Percentiles rank a stretch among this genome's conserved stretches.
phyloP scores from a whole-genome alignment of 2,797 vertebrate species.

The Eidolon dupreanum region DNA sequence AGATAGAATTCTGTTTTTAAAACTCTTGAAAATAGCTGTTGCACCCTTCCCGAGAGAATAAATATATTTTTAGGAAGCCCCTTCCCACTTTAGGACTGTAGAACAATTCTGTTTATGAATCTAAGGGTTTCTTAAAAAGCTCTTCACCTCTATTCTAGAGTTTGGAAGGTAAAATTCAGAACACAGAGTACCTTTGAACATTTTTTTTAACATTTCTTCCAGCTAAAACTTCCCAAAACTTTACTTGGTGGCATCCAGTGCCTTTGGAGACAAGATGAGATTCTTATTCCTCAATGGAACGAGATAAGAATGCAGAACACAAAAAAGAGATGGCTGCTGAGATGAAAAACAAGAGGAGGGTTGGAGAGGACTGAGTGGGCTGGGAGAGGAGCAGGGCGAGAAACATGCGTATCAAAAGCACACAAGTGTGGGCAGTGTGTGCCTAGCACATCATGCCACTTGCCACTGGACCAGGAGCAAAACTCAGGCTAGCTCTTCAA shows the following conservation, averaged over 20 bases:
- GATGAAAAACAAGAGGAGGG: not conserved
- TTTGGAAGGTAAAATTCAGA: conserved; percentile 54
- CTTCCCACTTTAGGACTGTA: conserved; percentile 28
- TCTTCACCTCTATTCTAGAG: not conserved
- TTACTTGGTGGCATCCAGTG: not conserved
- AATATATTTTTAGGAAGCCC: not conserved
- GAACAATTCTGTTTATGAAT: conserved; percentile 15
- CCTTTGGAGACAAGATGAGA: not conserved
- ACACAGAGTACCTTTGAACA: conserved; percentile 47
- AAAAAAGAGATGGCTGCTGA: not conserved
- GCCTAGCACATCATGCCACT: not conserved
- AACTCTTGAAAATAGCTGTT: conserved; percentile 52
- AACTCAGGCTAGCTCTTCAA: conserved; percentile 60
- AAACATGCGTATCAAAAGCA: not conserved
- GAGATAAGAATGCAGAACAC: conserved; percentile 43
- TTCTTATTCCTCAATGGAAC: not conserved
- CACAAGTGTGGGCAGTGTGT: not conserved
- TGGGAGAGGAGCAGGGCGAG: not conserved
- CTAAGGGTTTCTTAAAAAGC: not conserved
- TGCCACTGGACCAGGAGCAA: conserved; percentile 35
- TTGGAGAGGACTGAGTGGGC: not conserved
- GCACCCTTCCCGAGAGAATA: conserved; percentile 40
- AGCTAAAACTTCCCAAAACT: conserved; percentile 7
- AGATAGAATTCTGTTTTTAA: conserved; percentile 32
- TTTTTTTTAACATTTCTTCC: conserved; percentile 61